These are phyloP conservation scores for Cheumatopsyche charites DNA, from an alignment of 1,140 invertebrate species.

Conservation along the genomic window DNA sequence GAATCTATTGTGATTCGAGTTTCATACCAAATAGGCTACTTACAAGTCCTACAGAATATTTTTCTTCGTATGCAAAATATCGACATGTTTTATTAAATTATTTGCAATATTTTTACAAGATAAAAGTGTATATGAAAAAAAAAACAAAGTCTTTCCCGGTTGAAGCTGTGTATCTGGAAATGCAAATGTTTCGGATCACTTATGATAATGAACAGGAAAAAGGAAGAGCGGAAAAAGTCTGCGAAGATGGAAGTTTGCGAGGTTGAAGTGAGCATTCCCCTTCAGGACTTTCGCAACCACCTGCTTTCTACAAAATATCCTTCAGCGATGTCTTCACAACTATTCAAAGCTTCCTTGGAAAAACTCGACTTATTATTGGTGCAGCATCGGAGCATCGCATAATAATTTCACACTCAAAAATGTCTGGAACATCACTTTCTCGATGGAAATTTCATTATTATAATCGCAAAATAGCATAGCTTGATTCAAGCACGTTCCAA, in stretches of 20 bases:
- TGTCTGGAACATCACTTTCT: no score
- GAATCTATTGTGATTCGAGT: no score
- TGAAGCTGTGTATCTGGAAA: conserved; percentile 5
- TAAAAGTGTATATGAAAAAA: conserved; percentile 32
- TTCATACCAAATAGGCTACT: no score
- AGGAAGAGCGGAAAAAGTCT: neutral
- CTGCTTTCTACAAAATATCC: conserved; percentile 30
- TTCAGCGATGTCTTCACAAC: neutral
- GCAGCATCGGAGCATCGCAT: neutral
- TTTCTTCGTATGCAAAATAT: no score
- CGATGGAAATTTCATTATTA: no score
- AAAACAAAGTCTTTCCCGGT: conserved; percentile 31
- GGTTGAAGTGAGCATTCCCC: conserved; percentile 15
- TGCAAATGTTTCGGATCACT: conserved; percentile 45
- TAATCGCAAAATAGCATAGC: no score
- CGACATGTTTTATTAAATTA: no score
- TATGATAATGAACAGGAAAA: conserved; percentile 44
- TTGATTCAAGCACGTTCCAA: no score
- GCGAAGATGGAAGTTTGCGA: neutral
- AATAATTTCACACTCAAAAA: conserved; percentile 11
- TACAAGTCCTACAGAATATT: no score
- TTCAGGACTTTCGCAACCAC: conserved; percentile 9
- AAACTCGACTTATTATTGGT: conserved; percentile 17
- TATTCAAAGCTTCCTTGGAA: neutral
- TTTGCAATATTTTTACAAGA: no score